Conservation (phyloP, 2,888 invertebrate genomes). For the Caenorhabditis parvicauda region DNA sequence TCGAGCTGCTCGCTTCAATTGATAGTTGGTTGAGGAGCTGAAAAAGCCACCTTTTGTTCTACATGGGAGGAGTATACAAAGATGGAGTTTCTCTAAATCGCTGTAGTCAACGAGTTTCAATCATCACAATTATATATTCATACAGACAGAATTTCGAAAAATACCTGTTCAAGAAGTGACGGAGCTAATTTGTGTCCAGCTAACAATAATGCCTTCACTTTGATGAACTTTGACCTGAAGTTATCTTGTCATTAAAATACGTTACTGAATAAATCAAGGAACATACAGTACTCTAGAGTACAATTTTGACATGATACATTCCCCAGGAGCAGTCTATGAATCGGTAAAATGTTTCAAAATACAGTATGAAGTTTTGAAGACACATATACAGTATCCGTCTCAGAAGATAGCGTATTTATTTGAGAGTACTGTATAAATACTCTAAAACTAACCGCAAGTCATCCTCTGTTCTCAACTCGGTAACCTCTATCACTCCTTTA, state of each 20-base stretch:
- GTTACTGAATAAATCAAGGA: background rate
- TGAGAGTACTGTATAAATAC: too few species aligned
- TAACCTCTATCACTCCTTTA: background rate
- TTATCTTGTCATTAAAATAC: background rate
- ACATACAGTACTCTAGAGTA: background rate
- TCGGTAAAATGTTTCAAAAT: too few species aligned
- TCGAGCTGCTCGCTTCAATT: background rate
- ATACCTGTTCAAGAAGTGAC: too few species aligned
- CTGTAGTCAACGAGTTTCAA: too few species aligned
- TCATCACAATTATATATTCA: too few species aligned
- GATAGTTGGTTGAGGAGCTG: too few species aligned
- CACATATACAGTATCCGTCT: too few species aligned
- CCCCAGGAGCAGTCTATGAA: too few species aligned
- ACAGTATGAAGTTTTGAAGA: background rate
- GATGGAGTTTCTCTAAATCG: background rate
- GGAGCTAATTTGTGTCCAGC: too few species aligned
- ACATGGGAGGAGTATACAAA: background rate
- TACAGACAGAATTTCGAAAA: too few species aligned
- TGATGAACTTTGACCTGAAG: background rate
- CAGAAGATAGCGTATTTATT: too few species aligned
- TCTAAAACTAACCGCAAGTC: constrained; percentile 5
- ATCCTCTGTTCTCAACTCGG: constrained; percentile 5
- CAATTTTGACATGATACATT: too few species aligned
- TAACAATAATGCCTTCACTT: background rate
- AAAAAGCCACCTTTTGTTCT: background rate